Base-by-base conservation (phyloP, 2,888 invertebrate species). In the Embidobia sp. region DNA sequence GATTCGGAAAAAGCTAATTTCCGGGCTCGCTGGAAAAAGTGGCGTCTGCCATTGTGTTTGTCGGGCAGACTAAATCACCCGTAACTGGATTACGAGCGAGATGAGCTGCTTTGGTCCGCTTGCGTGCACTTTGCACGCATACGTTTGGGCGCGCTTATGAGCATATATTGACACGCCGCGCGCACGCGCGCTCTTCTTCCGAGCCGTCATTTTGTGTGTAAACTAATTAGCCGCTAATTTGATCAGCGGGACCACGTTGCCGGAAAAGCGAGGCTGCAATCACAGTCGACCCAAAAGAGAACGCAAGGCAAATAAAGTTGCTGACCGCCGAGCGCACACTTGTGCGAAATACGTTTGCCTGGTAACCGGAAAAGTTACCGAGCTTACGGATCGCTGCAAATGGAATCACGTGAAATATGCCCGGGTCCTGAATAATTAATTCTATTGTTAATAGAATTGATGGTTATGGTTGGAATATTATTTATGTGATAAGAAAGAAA, bases 211-310 rank as follows among this genome's bases (percentile, higher is more conserved):
- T 64, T 85, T 85, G 83, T 82, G 83, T 83, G 84, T 83, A 83
- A 84, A 85, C 83, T 84, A 84, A 85, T 85, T 84, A 84, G 72
- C 63, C 74, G 79, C 75, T 85, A 84, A 86, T 84, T 83, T 77
- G 82, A 82, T 82, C 79, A 80, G 22, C 22, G 63, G 79, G 78
- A 13, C 51, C 77, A 77, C 81, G 82, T 81, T 82, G 57, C 55
- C 59, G 76, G 81, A 82, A 82, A 80, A 74, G 78, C 55, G 59
- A 48, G 48, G 44, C 61, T 79, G 82, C 81, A 84, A 85, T 84
- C 83, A 83, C 78, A 76, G 69, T 49, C 63, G 69, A 59, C 70
- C 77, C 46, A 53, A 80, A 80, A 76, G 80, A 59, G 57, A 69
- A 78, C 75, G 75, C 81, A 70, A 63, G 33, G 77, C 80, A 81